Evolutionary conservation across 2,113 vertebrate genomes (phyloP).

Genomic region (Pipra filicauda): DNA sequence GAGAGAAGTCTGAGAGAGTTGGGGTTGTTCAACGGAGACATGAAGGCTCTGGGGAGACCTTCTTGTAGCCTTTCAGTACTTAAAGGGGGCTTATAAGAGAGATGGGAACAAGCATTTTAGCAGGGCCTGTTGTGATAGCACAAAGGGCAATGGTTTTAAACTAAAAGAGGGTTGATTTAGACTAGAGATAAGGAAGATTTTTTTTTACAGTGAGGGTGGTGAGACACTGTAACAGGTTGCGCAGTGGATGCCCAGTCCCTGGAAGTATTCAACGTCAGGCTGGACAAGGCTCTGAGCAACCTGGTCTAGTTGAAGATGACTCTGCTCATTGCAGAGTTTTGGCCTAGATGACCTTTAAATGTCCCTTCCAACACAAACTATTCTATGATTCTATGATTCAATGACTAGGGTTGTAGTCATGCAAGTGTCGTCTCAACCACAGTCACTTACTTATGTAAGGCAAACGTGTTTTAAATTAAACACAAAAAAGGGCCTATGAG

Average conservation of each 20-base stretch:
- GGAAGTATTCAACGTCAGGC: not conserved
- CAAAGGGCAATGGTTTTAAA: not conserved
- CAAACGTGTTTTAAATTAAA: constrained; percentile 5
- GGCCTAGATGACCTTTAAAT: not conserved
- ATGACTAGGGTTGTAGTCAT: not conserved
- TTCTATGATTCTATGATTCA: not conserved
- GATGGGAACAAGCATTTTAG: not conserved
- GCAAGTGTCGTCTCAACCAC: not conserved
- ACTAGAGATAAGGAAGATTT: not conserved
- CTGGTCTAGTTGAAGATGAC: not conserved
- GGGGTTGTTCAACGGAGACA: not conserved
- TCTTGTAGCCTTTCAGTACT: not conserved
- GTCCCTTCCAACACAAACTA: not conserved
- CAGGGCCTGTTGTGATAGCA: not conserved
- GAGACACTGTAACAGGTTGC: not conserved
- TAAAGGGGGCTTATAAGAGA: not conserved
- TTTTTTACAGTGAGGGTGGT: not conserved
- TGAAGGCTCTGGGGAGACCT: not conserved
- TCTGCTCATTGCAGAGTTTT: not conserved
- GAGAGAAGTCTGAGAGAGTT: not conserved
- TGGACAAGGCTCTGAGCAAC: not conserved
- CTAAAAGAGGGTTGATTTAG: not conserved
- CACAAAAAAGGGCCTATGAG: not conserved
- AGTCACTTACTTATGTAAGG: not conserved
- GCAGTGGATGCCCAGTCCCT: not conserved